phyloP scores from a whole-genome alignment of 2,797 vertebrate genomes.

The Zalophus californianus region DNA sequence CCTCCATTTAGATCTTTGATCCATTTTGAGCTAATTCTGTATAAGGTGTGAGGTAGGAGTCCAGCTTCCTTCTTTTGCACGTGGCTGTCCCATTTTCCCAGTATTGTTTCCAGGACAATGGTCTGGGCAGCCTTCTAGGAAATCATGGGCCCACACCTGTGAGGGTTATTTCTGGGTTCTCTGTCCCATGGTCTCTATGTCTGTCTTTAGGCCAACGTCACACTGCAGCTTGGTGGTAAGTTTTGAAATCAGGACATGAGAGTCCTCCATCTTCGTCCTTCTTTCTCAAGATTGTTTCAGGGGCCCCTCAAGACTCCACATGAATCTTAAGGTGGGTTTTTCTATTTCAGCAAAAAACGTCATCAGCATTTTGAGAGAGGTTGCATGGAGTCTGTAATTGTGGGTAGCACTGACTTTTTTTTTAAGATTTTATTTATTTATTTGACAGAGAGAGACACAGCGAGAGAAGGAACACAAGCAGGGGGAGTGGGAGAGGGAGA shows the following conservation, averaged over 20 bases:
- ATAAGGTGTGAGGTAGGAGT: background rate
- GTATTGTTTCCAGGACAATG: rapidly evolving
- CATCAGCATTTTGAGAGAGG: background rate
- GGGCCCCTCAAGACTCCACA: rapidly evolving
- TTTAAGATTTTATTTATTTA: too few relatives aligned
- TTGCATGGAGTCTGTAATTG: rapidly evolving
- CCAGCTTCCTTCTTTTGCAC: rapidly evolving
- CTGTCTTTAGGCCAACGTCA: background rate
- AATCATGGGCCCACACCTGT: rapidly evolving
- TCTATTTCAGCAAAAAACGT: background rate
- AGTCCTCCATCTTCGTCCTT: too few relatives aligned
- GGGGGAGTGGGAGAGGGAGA: too few relatives aligned
- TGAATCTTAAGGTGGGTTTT: background rate
- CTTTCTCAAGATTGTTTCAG: background rate
- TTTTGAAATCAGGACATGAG: background rate
- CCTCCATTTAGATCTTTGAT: background rate
- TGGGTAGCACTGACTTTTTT: rapidly evolving
- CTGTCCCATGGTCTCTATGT: rapidly evolving
- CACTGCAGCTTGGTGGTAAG: background rate
- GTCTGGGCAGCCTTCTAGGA: rapidly evolving
- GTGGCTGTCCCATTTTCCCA: background rate
- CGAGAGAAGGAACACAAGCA: too few relatives aligned
- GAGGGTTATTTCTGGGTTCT: rapidly evolving
- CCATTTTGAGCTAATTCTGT: background rate
- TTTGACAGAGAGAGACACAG: too few relatives aligned